These are phyloP conservation scores for Myotis planiceps DNA, from an alignment of 2,797 vertebrate genomes.

Conservation along the genomic window DNA sequence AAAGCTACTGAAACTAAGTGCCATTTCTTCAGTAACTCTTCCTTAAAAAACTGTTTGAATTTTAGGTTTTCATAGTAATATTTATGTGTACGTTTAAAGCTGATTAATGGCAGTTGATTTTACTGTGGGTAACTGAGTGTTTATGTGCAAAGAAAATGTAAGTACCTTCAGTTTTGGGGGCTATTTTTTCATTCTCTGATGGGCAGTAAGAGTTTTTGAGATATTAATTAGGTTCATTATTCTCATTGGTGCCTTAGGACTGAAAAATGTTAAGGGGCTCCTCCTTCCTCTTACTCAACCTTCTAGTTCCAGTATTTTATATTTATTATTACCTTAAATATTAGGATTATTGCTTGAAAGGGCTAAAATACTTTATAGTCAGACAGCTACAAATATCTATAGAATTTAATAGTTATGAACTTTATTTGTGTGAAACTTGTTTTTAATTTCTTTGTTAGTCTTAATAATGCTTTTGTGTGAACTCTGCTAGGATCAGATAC, in stretches of 20 bases:
- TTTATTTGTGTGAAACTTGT: not conserved
- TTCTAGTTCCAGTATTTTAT: conserved; percentile 40
- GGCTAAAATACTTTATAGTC: not conserved
- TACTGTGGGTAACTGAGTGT: not conserved
- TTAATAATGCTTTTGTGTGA: conserved; percentile 20
- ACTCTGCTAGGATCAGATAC: conserved; percentile 20
- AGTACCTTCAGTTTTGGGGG: not conserved
- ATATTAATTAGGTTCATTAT: not conserved
- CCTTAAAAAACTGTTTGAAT: not conserved
- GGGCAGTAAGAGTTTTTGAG: conserved; percentile 3
- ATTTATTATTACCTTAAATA: not conserved
- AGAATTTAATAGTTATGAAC: conserved; percentile 21
- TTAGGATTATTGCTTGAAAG: conserved; percentile 24
- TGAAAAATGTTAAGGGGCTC: conserved; percentile 5
- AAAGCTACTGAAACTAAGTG: conserved; percentile 42
- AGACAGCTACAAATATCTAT: not conserved
- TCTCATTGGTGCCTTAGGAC: not conserved
- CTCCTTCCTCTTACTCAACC: not conserved
- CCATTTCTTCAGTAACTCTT: conserved; percentile 48
- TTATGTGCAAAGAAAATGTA: conserved; percentile 27
- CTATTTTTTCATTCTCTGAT: not conserved
- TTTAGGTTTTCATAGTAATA: conserved; percentile 45
- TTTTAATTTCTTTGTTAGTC: not conserved
- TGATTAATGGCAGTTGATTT: conserved; percentile 31
- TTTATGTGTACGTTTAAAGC: not conserved